Percentiles rank a stretch among this genome's conserved stretches.
Conservation (phyloP, 1,140 invertebrate genomes). For the Hesperophylax magnus region DNA sequence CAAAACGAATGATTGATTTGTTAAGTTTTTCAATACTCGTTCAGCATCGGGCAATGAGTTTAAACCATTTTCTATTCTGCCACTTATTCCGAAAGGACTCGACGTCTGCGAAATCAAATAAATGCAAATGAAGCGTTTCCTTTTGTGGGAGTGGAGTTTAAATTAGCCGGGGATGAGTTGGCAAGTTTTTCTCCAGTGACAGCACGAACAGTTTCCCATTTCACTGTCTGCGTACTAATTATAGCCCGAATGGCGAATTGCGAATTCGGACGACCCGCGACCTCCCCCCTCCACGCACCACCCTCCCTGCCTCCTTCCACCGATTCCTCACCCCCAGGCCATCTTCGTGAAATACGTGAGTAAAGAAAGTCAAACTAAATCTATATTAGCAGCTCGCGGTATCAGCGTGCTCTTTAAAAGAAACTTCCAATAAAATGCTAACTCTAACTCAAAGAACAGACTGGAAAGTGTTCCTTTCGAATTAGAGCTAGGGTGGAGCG, state of each 20-base stretch:
- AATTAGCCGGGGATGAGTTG: slow-evolving; percentile 53
- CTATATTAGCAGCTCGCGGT: too few relatives aligned
- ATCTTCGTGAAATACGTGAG: too few relatives aligned
- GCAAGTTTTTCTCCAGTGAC: slow-evolving; percentile 39
- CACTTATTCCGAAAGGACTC: slow-evolving; percentile 39
- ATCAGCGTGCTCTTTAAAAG: too few relatives aligned
- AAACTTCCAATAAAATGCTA: too few relatives aligned
- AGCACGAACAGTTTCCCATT: slow-evolving; percentile 35
- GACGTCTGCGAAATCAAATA: slow-evolving; percentile 40
- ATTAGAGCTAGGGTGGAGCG: not conserved
- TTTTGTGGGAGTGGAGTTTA: slow-evolving; percentile 50
- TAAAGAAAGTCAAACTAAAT: too few relatives aligned
- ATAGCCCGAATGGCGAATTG: slow-evolving; percentile 10
- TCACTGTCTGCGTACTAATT: slow-evolving; percentile 47
- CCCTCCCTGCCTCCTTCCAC: not conserved
- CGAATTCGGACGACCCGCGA: not conserved
- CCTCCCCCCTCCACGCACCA: not conserved
- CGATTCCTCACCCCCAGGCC: too few relatives aligned
- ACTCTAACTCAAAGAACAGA: too few relatives aligned
- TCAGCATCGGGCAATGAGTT: not conserved
- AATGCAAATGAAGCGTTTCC: slow-evolving; percentile 44
- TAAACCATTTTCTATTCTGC: slow-evolving; percentile 9
- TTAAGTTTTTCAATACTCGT: not conserved
- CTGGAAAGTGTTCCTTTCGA: not conserved
- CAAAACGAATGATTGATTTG: not conserved